These are phyloP conservation scores for Xiphias gladius DNA, from an alignment of 2,113 vertebrate genomes.

Conservation along the genomic window DNA sequence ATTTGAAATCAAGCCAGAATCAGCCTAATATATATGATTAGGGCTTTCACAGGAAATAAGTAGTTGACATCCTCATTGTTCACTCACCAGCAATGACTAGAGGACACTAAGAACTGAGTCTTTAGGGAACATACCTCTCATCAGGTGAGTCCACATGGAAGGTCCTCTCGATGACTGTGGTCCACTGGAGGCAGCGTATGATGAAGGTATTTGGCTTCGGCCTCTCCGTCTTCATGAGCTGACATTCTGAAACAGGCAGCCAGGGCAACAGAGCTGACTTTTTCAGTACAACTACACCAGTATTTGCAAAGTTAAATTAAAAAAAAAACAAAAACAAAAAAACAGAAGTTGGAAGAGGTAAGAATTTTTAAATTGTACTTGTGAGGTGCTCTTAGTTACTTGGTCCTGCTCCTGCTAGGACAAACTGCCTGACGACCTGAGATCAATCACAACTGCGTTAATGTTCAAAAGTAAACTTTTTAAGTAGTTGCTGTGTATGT, in stretches of 20 bases:
- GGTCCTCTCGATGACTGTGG: constrained; percentile 97
- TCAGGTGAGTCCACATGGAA: constrained; percentile 97
- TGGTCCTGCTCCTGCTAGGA: not conserved
- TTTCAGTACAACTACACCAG: too few species aligned
- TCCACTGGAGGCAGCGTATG: constrained; percentile 99
- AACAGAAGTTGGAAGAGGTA: not conserved
- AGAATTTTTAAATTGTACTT: not conserved
- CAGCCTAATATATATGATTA: not conserved
- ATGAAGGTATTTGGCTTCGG: constrained; percentile 99
- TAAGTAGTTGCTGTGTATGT: not conserved
- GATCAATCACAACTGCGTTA: not conserved
- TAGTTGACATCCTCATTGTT: not conserved
- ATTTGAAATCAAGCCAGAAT: not conserved
- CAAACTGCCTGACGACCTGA: not conserved
- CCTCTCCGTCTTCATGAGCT: constrained; percentile 98
- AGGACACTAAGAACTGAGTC: not conserved
- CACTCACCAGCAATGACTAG: not conserved
- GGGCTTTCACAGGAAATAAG: not conserved
- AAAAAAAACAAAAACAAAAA: too few species aligned
- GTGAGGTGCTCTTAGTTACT: not conserved
- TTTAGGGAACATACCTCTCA: constrained; percentile 86
- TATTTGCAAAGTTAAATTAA: too few species aligned
- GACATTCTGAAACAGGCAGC: constrained; percentile 89
- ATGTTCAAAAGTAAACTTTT: not conserved
- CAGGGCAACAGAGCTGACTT: not conserved